phyloP scores from a whole-genome alignment of 2,888 invertebrate species.

The Drosophila barbarae region DNA sequence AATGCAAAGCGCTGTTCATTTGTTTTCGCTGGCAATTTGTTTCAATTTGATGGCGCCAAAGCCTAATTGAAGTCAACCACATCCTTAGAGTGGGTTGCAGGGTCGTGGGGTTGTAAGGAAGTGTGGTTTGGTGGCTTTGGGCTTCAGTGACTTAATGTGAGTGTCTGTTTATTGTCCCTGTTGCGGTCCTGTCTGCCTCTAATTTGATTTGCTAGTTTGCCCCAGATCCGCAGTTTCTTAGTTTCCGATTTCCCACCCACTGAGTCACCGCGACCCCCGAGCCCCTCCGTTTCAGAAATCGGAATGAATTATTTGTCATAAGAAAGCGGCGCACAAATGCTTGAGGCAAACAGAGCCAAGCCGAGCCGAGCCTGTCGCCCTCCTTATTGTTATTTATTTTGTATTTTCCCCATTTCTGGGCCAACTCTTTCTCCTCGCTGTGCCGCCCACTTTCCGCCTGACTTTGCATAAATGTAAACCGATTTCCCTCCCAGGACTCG shows the following conservation, averaged over 20 bases:
- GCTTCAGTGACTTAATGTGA: not conserved
- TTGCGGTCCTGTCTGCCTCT: conserved; percentile 25
- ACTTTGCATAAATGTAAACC: conserved; percentile 39
- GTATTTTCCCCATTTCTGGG: conserved; percentile 27
- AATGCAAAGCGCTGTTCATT: conserved; percentile 22
- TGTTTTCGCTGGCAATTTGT: conserved; percentile 35
- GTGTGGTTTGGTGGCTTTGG: conserved; percentile 9
- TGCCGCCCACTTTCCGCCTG: conserved; percentile 28
- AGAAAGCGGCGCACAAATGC: conserved; percentile 31
- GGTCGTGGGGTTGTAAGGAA: not conserved
- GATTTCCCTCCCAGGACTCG: conserved; percentile 38
- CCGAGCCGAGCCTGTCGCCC: not conserved
- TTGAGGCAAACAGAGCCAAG: conserved; percentile 13
- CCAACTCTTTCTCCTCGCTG: conserved; percentile 20
- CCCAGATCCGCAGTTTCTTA: conserved; percentile 14
- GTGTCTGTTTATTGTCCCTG: conserved; percentile 20
- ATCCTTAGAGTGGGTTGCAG: conserved; percentile 6
- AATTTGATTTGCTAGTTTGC: conserved; percentile 40
- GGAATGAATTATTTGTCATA: conserved; percentile 42
- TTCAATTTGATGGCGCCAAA: conserved; percentile 29
- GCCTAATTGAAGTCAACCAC: conserved; percentile 31
- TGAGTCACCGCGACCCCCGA: not conserved
- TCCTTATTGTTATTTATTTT: conserved; percentile 7
- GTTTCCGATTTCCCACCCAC: conserved; percentile 12
- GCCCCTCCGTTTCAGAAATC: conserved; percentile 1